Evolutionary conservation across 2,888 invertebrate species (phyloP).

Genomic region (Agrotis clavis): DNA sequence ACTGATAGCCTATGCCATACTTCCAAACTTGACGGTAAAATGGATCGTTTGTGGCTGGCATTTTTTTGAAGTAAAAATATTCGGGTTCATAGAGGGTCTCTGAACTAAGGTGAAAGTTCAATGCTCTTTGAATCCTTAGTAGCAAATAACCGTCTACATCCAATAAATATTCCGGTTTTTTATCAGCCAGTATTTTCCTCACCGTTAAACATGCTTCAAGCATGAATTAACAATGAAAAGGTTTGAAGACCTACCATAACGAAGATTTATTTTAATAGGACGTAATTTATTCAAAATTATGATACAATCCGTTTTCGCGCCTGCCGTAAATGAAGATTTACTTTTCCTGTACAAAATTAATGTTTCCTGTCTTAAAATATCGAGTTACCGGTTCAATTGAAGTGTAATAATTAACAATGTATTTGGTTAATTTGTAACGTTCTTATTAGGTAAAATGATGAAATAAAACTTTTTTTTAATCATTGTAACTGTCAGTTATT

Average conservation of each 20-base stretch:
- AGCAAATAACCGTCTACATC: background rate
- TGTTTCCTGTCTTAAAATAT: conserved; percentile 44
- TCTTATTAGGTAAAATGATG: background rate
- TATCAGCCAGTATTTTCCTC: background rate
- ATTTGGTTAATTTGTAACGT: conserved; percentile 12
- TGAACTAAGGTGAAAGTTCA: conserved; percentile 1
- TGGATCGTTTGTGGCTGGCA: no score
- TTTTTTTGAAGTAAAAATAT: background rate
- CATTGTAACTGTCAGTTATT: background rate
- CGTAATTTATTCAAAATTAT: conserved; percentile 42
- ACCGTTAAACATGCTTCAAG: conserved; percentile 2
- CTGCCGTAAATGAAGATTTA: conserved; percentile 16
- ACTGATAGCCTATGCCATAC: no score
- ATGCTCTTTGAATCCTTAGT: background rate
- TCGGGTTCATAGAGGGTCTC: background rate
- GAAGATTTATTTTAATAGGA: conserved; percentile 39
- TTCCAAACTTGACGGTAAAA: no score
- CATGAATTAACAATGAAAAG: background rate
- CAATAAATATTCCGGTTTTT: conserved; percentile 18
- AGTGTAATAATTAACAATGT: conserved; percentile 5
- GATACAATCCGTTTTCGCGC: conserved; percentile 26
- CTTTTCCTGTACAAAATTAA: conserved; percentile 49
- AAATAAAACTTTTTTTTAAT: background rate
- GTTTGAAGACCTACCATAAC: conserved; percentile 4
- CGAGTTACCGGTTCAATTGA: conserved; percentile 11